phyloP scores from a whole-genome alignment of 53 echinoderm and acorn worm genomes.

The Temnopleurus reevesii region DNA sequence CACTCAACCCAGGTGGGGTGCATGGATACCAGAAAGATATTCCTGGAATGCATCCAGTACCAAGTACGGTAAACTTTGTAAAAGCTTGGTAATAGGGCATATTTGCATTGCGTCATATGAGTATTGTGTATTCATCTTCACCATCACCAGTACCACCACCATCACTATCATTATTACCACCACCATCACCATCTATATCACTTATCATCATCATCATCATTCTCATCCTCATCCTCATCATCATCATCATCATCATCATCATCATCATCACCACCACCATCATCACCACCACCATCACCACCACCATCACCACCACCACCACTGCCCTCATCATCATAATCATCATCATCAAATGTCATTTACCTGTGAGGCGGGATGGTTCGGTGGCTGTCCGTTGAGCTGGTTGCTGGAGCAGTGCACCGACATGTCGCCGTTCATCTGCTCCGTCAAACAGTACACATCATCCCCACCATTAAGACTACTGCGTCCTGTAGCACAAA shows the following conservation, averaged over 20 bases:
- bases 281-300: not conserved
- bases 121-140: too few relatives aligned
- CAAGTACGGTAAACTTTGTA: too few relatives aligned
- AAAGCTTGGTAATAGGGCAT: too few relatives aligned
- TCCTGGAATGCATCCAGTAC: too few relatives aligned
- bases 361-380: conserved; percentile 42
- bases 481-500: conserved; percentile 33
- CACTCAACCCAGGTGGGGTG: too few relatives aligned
- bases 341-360: not conserved
- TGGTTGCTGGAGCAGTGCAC: conserved; percentile 47
- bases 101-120: too few relatives aligned
- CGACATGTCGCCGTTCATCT: conserved; percentile 61
- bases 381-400: conserved; percentile 59
- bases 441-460: conserved; percentile 51
- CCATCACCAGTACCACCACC: not conserved
- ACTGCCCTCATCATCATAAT: not conserved
- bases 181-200: not conserved
- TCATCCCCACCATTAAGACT: conserved; percentile 48
- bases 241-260: not conserved
- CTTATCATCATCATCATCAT: not conserved
- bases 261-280: not conserved
- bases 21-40: too few relatives aligned
- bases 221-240: not conserved
- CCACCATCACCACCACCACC: not conserved
- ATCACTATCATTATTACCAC: not conserved